Base-by-base conservation (phyloP, 2,113 vertebrate genomes). In the Clupea harengus region DNA sequence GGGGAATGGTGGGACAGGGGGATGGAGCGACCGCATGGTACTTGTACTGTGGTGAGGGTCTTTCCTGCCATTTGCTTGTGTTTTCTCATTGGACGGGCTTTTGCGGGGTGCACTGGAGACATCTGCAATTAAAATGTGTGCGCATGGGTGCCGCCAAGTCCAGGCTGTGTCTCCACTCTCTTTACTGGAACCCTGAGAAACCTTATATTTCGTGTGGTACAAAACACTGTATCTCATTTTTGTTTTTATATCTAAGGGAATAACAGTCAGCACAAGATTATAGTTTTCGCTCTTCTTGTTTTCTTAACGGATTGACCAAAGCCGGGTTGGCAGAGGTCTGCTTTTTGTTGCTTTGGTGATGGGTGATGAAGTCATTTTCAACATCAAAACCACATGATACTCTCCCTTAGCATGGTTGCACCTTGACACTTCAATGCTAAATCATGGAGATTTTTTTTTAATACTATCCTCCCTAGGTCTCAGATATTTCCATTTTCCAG, bases 11-110 rank as follows among this genome's bases (percentile, higher is more conserved):
- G 87, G 72, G 72, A 78, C 15, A 0, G 28, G 32, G 86, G 72
- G 72, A 39, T 39, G 86, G 84, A 81, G 89, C 81, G 87, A 92
- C 92, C 92, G 90, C 92, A 91, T 85, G 84, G 86, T 85, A 83
- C 88, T 91, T 89, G 92, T 86, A 83, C 89, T 93, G 94, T 92
- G 93, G 93, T 87, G 87, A 93, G 90, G 92, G 91, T 92, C 93
- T 90, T 93, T 93, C 89, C 92, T 93, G 92, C 52, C 84, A 87
- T 86, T 82, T 89, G 88, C 91, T 92, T 89, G 85, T 88, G 89
- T 89, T 88, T 90, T 91, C 88, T 90, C 85, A 87, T 90, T 88
- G 45, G 72, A 84, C 86, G 44, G 0, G 78, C 88, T 89, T 88
- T 84, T 88, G 90, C 86, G 91, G 86, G 72, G 72, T 78, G 86